Percentiles rank a stretch among this genome's conserved stretches.
Evolutionary conservation across 1,140 invertebrate genomes (phyloP).

Genomic region (Eurosta solidaginis): DNA sequence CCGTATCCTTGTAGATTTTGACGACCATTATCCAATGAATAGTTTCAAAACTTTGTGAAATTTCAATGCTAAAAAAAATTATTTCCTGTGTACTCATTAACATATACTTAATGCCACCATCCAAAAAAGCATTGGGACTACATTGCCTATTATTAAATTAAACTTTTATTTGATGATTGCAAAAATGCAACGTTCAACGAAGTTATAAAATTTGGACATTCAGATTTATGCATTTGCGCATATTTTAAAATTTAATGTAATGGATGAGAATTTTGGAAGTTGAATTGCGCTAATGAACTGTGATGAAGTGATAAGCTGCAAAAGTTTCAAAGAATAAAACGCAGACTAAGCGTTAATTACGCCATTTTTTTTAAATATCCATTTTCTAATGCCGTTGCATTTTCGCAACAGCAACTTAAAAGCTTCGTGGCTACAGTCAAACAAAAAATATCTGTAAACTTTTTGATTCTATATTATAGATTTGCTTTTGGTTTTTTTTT

Average conservation of each 20-base stretch:
- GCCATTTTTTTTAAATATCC: too few species aligned
- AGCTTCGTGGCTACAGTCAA: too few species aligned
- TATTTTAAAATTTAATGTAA: background rate
- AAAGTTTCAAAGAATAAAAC: background rate
- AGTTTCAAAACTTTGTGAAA: background rate
- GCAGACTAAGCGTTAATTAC: background rate
- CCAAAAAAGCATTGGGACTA: background rate
- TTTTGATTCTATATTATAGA: too few species aligned
- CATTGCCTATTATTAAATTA: background rate
- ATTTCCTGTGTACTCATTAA: background rate
- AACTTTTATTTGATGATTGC: background rate
- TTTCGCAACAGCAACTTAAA: too few species aligned
- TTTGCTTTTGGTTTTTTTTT: too few species aligned
- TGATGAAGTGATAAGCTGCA: background rate
- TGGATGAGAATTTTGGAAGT: background rate
- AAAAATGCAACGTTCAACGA: background rate
- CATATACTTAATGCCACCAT: background rate
- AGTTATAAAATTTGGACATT: background rate
- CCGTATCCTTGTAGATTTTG: too few species aligned
- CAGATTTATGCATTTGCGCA: background rate
- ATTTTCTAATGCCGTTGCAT: too few species aligned
- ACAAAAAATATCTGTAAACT: too few species aligned
- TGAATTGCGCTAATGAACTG: constrained; percentile 9
- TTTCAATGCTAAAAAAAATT: background rate
- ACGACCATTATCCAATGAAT: too few species aligned